Evolutionary conservation across 2,888 invertebrate species (phyloP).

Genomic region (Spilarctia lutea): DNA sequence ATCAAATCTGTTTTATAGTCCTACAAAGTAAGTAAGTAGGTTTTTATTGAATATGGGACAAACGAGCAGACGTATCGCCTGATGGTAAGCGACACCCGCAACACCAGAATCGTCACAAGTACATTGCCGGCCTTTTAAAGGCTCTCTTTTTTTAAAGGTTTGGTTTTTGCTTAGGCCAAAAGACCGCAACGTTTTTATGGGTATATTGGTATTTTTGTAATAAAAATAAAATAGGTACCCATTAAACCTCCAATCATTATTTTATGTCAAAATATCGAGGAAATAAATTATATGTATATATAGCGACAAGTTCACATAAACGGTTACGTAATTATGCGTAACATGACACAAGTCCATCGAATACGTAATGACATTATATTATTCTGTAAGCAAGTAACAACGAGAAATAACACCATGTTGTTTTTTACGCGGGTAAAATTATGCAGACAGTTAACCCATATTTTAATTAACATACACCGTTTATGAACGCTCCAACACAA

Average conservation of each 20-base stretch:
- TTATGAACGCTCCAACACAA: slow-evolving; percentile 24
- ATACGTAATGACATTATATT: slow-evolving; percentile 15
- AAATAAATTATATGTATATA: slow-evolving; percentile 23
- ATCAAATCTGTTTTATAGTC: too few relatives aligned
- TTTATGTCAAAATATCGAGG: neutral
- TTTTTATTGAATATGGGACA: too few relatives aligned
- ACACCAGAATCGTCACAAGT: too few relatives aligned
- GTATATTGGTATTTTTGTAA: neutral
- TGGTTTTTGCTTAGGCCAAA: neutral
- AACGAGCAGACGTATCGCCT: too few relatives aligned
- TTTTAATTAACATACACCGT: slow-evolving; percentile 62
- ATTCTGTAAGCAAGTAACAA: slow-evolving; percentile 14
- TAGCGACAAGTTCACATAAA: slow-evolving; percentile 25
- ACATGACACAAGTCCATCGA: slow-evolving; percentile 11
- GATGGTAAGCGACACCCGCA: too few relatives aligned
- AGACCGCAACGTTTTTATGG: neutral
- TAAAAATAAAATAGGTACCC: neutral
- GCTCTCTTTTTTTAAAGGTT: too few relatives aligned
- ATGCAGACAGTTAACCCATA: slow-evolving; percentile 67
- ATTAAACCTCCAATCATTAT: neutral
- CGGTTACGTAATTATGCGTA: slow-evolving; percentile 22
- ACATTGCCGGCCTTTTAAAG: too few relatives aligned
- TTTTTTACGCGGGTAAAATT: slow-evolving; percentile 50
- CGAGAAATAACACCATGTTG: slow-evolving; percentile 34
- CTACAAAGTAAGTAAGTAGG: neutral